Conservation (phyloP, 1,140 invertebrate species). For the Calephelis nemesis region DNA sequence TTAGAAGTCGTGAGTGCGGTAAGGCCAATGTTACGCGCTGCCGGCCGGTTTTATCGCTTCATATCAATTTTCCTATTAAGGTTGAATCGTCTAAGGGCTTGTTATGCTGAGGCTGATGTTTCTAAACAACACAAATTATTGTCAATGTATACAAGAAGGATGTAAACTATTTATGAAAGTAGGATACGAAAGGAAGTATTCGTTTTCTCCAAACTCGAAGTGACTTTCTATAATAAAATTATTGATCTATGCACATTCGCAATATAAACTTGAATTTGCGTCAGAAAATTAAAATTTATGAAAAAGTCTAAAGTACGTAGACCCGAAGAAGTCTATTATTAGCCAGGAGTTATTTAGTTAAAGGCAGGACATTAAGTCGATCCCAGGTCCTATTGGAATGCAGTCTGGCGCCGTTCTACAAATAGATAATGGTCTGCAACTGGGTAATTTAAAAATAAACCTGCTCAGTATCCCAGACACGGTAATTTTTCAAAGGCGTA, state of each 20-base stretch:
- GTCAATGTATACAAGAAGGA: constrained; percentile 58
- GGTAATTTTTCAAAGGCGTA: constrained; percentile 25
- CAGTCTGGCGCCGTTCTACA: constrained; percentile 63
- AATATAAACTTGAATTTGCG: background rate
- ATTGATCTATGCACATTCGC: background rate
- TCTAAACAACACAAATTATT: constrained; percentile 58
- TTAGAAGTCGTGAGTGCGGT: constrained; percentile 62
- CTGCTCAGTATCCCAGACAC: constrained; percentile 25
- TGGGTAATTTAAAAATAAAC: constrained; percentile 35
- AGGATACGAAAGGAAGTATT: constrained; percentile 34
- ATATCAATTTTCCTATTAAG: constrained; percentile 73
- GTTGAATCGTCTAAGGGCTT: constrained; percentile 67
- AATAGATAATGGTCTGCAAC: constrained; percentile 55
- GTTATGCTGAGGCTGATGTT: constrained; percentile 47
- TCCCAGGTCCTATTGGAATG: constrained; percentile 69
- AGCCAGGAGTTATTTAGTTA: constrained; percentile 39
- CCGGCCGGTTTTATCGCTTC: constrained; percentile 49
- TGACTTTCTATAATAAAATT: background rate
- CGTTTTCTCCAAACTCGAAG: too few species aligned
- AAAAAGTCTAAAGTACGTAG: constrained; percentile 33
- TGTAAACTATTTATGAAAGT: constrained; percentile 68
- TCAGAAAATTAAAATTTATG: background rate
- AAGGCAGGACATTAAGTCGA: constrained; percentile 60
- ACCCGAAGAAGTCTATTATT: constrained; percentile 58
- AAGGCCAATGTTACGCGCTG: constrained; percentile 75